These are phyloP conservation scores for Hippocampus comes DNA, from an alignment of 2,113 vertebrate species.

Conservation along the genomic window DNA sequence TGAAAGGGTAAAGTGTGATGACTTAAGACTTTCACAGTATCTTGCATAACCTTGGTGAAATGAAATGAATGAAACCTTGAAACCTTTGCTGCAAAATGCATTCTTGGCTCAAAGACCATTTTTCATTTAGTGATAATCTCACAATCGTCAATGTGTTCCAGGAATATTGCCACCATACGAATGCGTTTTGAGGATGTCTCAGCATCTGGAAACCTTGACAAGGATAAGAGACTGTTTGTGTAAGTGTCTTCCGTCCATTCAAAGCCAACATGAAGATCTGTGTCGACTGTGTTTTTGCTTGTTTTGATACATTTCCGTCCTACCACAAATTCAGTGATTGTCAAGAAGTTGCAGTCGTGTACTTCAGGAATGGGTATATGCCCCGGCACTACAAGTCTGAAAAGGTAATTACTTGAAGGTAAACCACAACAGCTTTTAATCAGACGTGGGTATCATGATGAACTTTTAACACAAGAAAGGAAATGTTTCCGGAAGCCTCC, in stretches of 20 bases:
- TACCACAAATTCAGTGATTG: constrained; percentile 73
- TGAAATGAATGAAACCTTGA: neutral
- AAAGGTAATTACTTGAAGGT: constrained; percentile 68
- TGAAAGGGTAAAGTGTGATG: constrained; percentile 73
- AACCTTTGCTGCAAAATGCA: neutral
- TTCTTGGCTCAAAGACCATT: neutral
- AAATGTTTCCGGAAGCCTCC: neutral
- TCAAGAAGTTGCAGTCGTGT: constrained; percentile 87
- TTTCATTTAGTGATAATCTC: neutral
- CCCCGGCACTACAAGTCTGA: constrained; percentile 78
- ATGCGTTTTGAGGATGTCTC: constrained; percentile 78
- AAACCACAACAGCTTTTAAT: neutral
- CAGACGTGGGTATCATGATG: neutral
- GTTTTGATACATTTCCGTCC: neutral
- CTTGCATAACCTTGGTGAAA: no score
- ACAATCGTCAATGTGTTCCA: constrained; percentile 50
- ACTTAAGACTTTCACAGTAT: neutral
- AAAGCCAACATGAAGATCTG: neutral
- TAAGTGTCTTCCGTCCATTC: constrained; percentile 65
- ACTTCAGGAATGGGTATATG: constrained; percentile 91
- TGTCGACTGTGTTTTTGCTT: neutral
- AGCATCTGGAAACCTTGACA: constrained; percentile 76
- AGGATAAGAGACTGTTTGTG: constrained; percentile 80
- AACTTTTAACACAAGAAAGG: neutral
- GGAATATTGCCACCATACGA: constrained; percentile 83